Evolutionary conservation across 2,797 vertebrate genomes (phyloP).

Genomic region (Delichon dasypus): DNA sequence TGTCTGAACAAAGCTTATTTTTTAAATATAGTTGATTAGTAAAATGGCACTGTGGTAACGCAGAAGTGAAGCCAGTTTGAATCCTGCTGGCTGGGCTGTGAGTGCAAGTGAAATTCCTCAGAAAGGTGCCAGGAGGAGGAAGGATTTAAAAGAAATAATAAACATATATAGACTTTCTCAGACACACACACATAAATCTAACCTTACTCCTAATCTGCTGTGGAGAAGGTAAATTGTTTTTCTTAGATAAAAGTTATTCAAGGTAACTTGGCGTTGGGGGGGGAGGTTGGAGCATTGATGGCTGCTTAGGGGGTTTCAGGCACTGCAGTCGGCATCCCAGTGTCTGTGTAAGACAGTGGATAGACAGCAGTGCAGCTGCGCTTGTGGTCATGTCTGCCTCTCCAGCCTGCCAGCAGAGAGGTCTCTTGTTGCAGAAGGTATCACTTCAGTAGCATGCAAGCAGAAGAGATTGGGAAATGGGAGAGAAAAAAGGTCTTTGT

Average conservation of each 20-base stretch:
- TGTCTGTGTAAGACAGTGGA: not conserved
- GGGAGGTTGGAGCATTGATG: not conserved
- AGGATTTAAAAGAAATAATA: not conserved
- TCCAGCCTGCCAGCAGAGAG: not conserved
- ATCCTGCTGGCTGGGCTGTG: not conserved
- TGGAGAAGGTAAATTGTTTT: not conserved
- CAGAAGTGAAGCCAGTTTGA: not conserved
- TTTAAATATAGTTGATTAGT: not conserved
- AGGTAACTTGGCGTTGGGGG: not conserved
- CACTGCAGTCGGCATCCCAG: not conserved
- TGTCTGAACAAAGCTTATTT: not conserved
- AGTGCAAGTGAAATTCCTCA: not conserved
- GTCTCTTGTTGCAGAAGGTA: not conserved
- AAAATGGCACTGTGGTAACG: not conserved
- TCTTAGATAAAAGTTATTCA: not conserved
- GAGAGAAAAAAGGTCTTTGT: not conserved
- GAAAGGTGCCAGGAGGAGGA: slow-evolving; percentile 1
- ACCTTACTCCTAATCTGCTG: not conserved
- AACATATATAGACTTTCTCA: not conserved
- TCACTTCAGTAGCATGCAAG: not conserved
- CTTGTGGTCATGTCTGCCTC: not conserved
- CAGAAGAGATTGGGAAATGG: not conserved
- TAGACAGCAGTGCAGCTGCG: not conserved
- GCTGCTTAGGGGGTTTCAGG: not conserved
- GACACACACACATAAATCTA: not conserved